Percentiles rank a stretch among this genome's conserved stretches.
Conservation (phyloP, 2,113 vertebrate genomes). For the Proterorhinus semilunaris region DNA sequence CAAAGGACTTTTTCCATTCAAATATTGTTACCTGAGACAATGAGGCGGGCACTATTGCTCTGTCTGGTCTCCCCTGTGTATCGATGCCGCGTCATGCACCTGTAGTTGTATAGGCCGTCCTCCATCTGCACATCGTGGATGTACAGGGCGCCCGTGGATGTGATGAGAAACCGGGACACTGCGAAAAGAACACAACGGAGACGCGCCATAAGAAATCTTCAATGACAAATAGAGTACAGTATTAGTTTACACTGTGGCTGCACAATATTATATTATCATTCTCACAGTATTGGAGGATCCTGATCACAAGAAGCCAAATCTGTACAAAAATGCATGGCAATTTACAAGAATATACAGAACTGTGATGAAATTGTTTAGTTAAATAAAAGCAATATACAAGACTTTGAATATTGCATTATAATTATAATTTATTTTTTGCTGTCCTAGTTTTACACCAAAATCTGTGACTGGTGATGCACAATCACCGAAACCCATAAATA, state of each 20-base stretch:
- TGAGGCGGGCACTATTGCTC: conserved; percentile 97
- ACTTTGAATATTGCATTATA: too few relatives aligned
- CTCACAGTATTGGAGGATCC: too few relatives aligned
- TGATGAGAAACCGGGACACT: conserved; percentile 99
- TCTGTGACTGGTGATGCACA: too few relatives aligned
- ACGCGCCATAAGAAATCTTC: not conserved
- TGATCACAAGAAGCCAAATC: too few relatives aligned
- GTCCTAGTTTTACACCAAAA: too few relatives aligned
- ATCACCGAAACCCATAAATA: too few relatives aligned
- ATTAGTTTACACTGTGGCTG: not conserved
- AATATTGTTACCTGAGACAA: conserved; percentile 87
- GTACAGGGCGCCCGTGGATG: conserved; percentile 98
- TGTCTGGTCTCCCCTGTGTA: conserved; percentile 98
- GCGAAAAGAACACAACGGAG: conserved; percentile 19
- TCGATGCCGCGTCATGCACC: conserved; percentile 94
- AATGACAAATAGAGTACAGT: not conserved
- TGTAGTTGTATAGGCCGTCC: conserved; percentile 97
- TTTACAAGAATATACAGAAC: too few relatives aligned
- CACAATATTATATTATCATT: too few relatives aligned
- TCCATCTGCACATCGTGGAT: conserved; percentile 99
- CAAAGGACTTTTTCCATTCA: not conserved
- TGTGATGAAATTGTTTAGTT: too few relatives aligned
- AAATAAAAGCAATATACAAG: too few relatives aligned
- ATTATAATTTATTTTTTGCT: too few relatives aligned
- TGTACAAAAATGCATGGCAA: too few relatives aligned